A percentile compares a stretch with the other conserved stretches of the same genome.
Conservation (phyloP, 2,888 invertebrate genomes). For the Subacronicta megacephala region DNA sequence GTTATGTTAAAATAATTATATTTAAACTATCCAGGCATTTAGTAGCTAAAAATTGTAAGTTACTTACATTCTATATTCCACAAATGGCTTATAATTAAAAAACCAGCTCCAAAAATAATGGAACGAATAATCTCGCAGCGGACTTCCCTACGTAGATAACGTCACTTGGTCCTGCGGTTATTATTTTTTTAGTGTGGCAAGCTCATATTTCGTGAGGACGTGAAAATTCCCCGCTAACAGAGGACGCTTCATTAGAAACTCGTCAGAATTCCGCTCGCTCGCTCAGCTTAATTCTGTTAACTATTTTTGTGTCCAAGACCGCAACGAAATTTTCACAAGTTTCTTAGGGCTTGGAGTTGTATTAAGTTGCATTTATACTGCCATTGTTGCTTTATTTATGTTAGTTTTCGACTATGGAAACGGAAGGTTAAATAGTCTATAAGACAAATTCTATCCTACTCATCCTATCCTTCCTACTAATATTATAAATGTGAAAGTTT, state of each 20-base stretch:
- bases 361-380: conserved; percentile 21
- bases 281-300: conserved; percentile 80
- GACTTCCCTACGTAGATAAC: conserved; percentile 49
- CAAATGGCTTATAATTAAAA: conserved; percentile 3
- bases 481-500: too few relatives aligned
- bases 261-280: conserved; percentile 72
- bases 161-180: conserved; percentile 46
- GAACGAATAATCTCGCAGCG: conserved; percentile 20
- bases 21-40: background rate
- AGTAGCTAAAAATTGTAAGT: background rate
- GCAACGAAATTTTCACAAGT: conserved; percentile 61
- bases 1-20: too few relatives aligned
- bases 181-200: conserved; percentile 59
- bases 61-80: conserved; percentile 6
- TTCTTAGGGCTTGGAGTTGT: conserved; percentile 28
- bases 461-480: too few relatives aligned
- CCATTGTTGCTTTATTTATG: conserved; percentile 2
- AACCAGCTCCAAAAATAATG: conserved; percentile 15
- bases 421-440: too few relatives aligned
- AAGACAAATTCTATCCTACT: too few relatives aligned
- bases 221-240: conserved; percentile 53
- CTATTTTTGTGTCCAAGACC: conserved; percentile 79
- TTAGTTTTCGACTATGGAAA: too few relatives aligned
- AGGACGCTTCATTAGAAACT: conserved; percentile 74
- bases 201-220: conserved; percentile 61